Base-by-base conservation (phyloP, 2,797 vertebrate genomes). In the Hydrophis major region DNA sequence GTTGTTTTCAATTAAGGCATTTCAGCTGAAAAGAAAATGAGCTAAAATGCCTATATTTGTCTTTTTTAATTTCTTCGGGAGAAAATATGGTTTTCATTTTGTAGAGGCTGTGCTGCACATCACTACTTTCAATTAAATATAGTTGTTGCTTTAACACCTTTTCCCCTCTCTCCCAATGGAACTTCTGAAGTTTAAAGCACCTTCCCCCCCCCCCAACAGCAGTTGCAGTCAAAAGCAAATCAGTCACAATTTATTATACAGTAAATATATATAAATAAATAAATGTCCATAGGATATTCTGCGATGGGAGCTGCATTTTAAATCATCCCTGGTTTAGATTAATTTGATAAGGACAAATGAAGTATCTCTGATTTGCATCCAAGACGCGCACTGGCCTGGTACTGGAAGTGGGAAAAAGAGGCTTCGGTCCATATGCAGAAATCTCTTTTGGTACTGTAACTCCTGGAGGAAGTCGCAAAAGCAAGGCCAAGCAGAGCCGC, bases 1-100 rank as follows among this genome's bases (percentile, higher is more conserved):
- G 93, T 96, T 93, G 94, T 95, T 97, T 97, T 97, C 96, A 97
- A 97, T 96, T 96, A 97, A 96, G 95, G 95, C 94, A 95, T 96
- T 97, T 96, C 94, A 96, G 86, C 96, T 95, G 93, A 93, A 95
- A 96, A 96, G 93, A 97, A 96, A 97, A 96, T 92, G 90, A 92
- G 22, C 94, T 95, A 92, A 95, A 95, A 94, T 94, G 94, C 95
- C 89, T 47, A 94, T 92, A 95, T 95, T 96, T 60, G 28, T 93
- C 94, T 95, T 89, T 95, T 94, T 95, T 89, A 91, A 93, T 92
- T 96, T 95, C 95, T 94, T 96, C 95, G 95, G 94, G 94, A 91
- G 91, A 91, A 93, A 87, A 94, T 93, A 69, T 57, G 42, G 94
- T 56, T 96, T 90, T 95, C 94, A 95, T 96, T 95, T 95, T 28